phyloP scores from a whole-genome alignment of 2,797 vertebrate species.

The Crenuchus spilurus region DNA sequence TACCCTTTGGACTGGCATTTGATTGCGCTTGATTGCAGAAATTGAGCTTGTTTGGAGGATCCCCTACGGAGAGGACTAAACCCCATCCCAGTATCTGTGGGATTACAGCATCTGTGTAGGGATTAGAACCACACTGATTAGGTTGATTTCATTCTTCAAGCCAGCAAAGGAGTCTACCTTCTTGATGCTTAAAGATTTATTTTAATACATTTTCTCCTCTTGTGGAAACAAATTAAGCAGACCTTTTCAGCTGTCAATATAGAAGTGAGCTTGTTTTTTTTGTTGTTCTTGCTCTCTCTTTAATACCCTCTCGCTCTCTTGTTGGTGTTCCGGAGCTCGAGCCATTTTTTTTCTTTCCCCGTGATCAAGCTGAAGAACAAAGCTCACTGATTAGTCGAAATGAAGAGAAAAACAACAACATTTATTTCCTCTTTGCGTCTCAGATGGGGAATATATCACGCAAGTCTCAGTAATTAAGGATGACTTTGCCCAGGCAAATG shows the following conservation, averaged over 20 bases:
- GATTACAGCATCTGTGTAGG: conserved; percentile 55
- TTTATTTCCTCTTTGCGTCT: conserved; percentile 44
- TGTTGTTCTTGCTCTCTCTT: neutral
- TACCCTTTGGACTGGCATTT: conserved; percentile 25
- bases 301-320: conserved; percentile 17
- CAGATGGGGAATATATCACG: conserved; percentile 3
- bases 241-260: conserved; percentile 47
- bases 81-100: conserved; percentile 39
- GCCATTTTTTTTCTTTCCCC: conserved; percentile 21
- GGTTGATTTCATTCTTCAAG: conserved; percentile 56
- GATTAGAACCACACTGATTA: conserved; percentile 59
- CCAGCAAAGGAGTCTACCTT: conserved; percentile 37
- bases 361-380: conserved; percentile 22
- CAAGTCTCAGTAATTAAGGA: conserved; percentile 44
- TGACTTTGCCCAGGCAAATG: conserved; percentile 40
- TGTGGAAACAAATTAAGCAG: conserved; percentile 59
- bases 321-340: neutral
- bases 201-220: conserved; percentile 53
- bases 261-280: conserved; percentile 29
- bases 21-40: conserved; percentile 20
- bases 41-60: conserved; percentile 44
- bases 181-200: conserved; percentile 59
- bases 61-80: conserved; percentile 44
- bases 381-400: conserved; percentile 41
- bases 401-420: conserved; percentile 35